Evolutionary conservation across 2,888 invertebrate species (phyloP), one percentile per base, ranked within the genome.

Genomic region (Plagiodera versicolora): DNA sequence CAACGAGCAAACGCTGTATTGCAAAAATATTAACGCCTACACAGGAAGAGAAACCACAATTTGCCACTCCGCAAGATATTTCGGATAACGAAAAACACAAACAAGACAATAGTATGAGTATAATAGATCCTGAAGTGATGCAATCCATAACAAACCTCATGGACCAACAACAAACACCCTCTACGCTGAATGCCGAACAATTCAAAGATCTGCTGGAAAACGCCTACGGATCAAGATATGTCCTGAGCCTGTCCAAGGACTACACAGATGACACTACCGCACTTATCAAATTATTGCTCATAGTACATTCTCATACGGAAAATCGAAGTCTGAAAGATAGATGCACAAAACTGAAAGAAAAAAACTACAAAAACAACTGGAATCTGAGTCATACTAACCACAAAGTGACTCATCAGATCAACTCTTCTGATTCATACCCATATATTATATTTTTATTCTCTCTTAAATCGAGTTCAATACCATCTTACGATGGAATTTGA

Each of bases 401-500:
- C 11, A 52, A 35, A 39, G 20, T 19, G 35, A 52, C 39, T 39
- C 52, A 39, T 52, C 39, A 11, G 19, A 39, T 11, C 39, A 52
- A 17, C 3, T 51, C n/a, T 35, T 16, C 28, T 49, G 30, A 49
- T 17, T 49, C 6, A 14, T 10, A 5, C 5, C 3, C 30, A 39
- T 39, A 1, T 4, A 39, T 2, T 11, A 39, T 14, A 39, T 14
- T n/a, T 39, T 32, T 32, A 2, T 9, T 24, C 11, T 9, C 8
- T 46, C 14, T 24, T 3, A 4, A 39, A 32, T 44, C 17, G 17
- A 14, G 10, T 35, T 56, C 49, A 56, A 49, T 11, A 35, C 20
- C 8, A 56, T 56, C 32, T 24, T 50, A 2, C 56, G 50, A n/a
- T 56, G 56, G 50, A 50, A 56, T 20, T 17, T 17, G 14, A 44